A percentile compares a stretch with the other conserved stretches of the same genome.
phyloP scores from a whole-genome alignment of 2,888 invertebrate species.

The Trissolcus brochymenae region DNA sequence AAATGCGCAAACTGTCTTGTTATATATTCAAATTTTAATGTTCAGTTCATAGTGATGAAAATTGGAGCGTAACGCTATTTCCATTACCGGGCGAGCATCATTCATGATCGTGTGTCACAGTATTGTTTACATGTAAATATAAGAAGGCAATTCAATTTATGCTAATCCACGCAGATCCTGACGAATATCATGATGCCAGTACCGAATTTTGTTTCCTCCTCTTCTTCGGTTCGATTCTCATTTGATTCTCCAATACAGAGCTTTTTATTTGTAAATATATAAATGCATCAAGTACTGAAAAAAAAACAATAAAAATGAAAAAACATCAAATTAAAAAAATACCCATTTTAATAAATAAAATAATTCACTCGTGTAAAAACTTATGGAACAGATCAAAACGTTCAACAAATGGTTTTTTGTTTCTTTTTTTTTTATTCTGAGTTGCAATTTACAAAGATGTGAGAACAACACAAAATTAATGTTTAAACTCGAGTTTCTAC shows the following conservation, averaged over 20 bases:
- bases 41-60: conserved; percentile 47
- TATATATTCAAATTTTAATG: conserved; percentile 42
- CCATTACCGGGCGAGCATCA: conserved; percentile 51
- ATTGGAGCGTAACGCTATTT: conserved; percentile 49
- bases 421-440: too few relatives aligned
- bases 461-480: conserved; percentile 10
- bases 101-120: conserved; percentile 26
- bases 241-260: neutral
- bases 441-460: neutral
- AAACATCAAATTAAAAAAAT: conserved; percentile 8
- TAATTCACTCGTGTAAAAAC: too few relatives aligned
- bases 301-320: conserved; percentile 7
- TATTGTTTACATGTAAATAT: conserved; percentile 49
- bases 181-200: conserved; percentile 27
- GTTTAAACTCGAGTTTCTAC: conserved; percentile 16
- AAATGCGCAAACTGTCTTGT: conserved; percentile 31
- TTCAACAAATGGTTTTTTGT: too few relatives aligned
- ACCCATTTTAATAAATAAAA: neutral
- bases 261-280: conserved; percentile 37
- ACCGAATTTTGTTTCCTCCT: too few relatives aligned
- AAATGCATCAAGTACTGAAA: conserved; percentile 23
- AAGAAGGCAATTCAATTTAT: conserved; percentile 37
- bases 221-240: neutral
- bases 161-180: conserved; percentile 29
- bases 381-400: too few relatives aligned